Evolutionary conservation across 2,888 invertebrate genomes (phyloP), one percentile per base, ranked within the genome.

Genomic region (Eustalomyia histrio): DNA sequence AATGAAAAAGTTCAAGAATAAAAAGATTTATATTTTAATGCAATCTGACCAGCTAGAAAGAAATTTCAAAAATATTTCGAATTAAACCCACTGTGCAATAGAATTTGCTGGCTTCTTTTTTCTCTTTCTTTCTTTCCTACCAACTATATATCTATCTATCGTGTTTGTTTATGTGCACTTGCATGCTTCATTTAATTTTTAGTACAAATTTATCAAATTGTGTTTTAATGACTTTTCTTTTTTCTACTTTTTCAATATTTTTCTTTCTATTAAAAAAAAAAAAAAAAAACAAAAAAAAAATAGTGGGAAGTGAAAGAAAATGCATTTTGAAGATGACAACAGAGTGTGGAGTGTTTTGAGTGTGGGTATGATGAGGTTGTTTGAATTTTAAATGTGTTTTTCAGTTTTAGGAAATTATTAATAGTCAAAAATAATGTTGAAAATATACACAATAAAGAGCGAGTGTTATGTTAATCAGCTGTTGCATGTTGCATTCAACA

Each of bases 111-210:
- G 29, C 71, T 58, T 50, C 50, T 69, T 63, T 63, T 17, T 29
- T 29, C n/a, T 29, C 29, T 55, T 53, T 12, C 12, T 29, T 29
- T 29, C 29, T 6, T 6, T 29, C n/a, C n/a, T n/a, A n/a, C n/a
- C n/a, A n/a, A n/a, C n/a, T n/a, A n/a, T n/a, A n/a, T n/a, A n/a
- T n/a, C 29, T 7, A 29, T 29, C 21, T 68, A 69, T 69, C 63
- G 68, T 76, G 76, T 76, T 76, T 69, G 47, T 76, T 60, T 65
- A 72, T 71, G 53, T 67, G 60, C 76, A 78, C 65, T 72, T 60
- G 71, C 78, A 78, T 78, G 78, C 78, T 78, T 78, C 78, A 78
- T 78, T 78, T 78, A 78, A 65, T 78, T 78, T 78, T 72, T 78
- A 78, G 78, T 78, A 78, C 78, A 78, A 72, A 78, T 78, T 72